Evolutionary conservation across 2,797 vertebrate species (phyloP).

Genomic region (Schizopygopsis pylzovi): DNA sequence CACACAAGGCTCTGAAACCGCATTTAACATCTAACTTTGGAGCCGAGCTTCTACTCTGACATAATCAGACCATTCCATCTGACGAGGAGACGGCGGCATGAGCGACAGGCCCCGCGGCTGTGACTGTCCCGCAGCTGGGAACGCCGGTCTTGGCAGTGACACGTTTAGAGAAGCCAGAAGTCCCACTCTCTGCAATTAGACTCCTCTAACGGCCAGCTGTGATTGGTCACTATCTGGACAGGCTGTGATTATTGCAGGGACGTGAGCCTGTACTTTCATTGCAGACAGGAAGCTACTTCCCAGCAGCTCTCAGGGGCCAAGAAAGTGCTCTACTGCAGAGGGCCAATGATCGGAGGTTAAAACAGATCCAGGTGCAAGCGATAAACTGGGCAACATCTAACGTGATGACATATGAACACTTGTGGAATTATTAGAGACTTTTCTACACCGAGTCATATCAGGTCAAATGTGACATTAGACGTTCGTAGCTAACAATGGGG

Average conservation of each 20-base stretch:
- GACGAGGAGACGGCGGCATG: conserved; percentile 10
- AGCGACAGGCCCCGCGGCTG: conserved; percentile 53
- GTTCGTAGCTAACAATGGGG: conserved; percentile 29
- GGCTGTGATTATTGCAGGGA: conserved; percentile 70
- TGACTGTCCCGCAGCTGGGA: conserved; percentile 72
- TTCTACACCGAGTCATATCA: conserved; percentile 5
- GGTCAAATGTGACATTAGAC: conserved; percentile 41
- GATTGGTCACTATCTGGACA: conserved; percentile 73
- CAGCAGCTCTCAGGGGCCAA: conserved; percentile 73
- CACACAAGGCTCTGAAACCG: conserved; percentile 4
- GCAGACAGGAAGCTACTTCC: conserved; percentile 73
- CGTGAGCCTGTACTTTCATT: conserved; percentile 66
- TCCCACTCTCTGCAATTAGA: conserved; percentile 79
- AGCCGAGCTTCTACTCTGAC: conserved; percentile 28
- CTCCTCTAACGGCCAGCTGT: conserved; percentile 75
- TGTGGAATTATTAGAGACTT: neutral
- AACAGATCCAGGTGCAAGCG: conserved; percentile 37
- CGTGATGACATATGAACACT: neutral
- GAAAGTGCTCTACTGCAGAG: conserved; percentile 73
- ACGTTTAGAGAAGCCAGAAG: conserved; percentile 70
- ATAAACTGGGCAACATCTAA: conserved; percentile 13
- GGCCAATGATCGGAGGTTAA: conserved; percentile 67
- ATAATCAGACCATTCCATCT: conserved; percentile 43
- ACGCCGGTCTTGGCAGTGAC: conserved; percentile 66
- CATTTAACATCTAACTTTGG: conserved; percentile 29